phyloP scores from a whole-genome alignment of 2,888 invertebrate genomes.

The Phytoseiulus persimilis region DNA sequence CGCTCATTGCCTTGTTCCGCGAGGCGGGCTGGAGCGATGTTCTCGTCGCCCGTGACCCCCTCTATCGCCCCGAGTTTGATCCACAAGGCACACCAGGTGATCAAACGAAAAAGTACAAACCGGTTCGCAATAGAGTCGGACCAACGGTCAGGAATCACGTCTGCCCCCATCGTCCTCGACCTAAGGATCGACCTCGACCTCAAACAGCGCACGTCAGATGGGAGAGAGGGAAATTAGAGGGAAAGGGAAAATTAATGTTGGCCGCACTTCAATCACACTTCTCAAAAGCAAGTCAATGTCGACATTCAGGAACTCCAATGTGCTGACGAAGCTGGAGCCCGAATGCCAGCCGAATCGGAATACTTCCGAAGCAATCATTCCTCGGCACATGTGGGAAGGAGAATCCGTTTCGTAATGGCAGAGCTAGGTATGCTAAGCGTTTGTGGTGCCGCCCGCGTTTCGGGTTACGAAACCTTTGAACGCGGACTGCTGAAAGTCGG shows the following conservation, averaged over 20 bases:
- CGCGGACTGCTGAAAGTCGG: background rate
- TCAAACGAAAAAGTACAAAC: background rate
- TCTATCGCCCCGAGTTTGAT: background rate
- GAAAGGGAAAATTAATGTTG: background rate
- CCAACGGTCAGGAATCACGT: background rate
- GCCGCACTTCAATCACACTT: background rate
- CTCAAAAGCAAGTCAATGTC: background rate
- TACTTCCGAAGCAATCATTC: background rate
- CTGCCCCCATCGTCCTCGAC: background rate
- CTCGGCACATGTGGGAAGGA: background rate
- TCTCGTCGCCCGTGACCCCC: background rate
- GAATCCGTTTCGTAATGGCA: background rate
- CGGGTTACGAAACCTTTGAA: background rate
- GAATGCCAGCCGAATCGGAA: background rate
- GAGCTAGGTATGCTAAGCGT: background rate
- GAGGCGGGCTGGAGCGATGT: background rate
- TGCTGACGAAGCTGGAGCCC: background rate
- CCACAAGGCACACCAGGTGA: background rate
- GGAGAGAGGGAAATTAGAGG: background rate
- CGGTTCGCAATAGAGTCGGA: background rate
- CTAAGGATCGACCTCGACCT: background rate
- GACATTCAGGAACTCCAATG: background rate
- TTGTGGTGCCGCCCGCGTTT: background rate
- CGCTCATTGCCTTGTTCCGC: background rate
- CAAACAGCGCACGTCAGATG: background rate